Base-by-base conservation (phyloP, 2,113 vertebrate species). In the Aldabrachelys gigantea region DNA sequence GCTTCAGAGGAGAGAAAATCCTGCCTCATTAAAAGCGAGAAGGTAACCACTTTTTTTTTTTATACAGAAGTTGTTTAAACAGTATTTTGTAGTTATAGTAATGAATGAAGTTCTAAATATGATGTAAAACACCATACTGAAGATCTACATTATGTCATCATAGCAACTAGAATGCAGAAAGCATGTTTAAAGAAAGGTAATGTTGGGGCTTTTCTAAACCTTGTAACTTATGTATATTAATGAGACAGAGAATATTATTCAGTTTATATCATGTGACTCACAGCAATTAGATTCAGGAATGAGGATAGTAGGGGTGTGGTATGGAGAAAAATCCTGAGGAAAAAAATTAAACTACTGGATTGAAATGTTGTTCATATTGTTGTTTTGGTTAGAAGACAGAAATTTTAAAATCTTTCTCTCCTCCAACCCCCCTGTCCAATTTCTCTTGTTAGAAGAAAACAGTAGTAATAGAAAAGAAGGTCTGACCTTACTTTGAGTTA, bases 61-160 rank as follows among this genome's bases (percentile, higher is more conserved):
- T 88, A 83, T 91, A 80, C 90, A 72, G 65, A 47, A 91, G 6
- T 44, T 93, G 29, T 75, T 94, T 93, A 65, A 91, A 95, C 84
- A 2, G 84, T 76, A 69, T 47, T 47, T 47, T 78, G 41, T 78
- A 27, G 75, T 78, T 78, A 78, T 29, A 78, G 44, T 78, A 78
- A 62, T 14, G 52, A 93, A 88, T 47, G 50, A 88, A 92, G 13
- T 84, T 84, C 8, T 6, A 25, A 84, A 85, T 14, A 17, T 22
- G 16, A 86, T 9, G 88, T 19, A 96, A 88, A 72, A 12, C 14
- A 53, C 10, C 1, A 2, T 14, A 2, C 65, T 75, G 85, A 80
- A 78, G 41, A 22, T 12, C 10, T 84, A 44, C 38, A 59, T 31
- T 50, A 8, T 35, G 80, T 56, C 65, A 83, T 78, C 76, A 79